phyloP scores from a whole-genome alignment of 2,888 invertebrate genomes.

The Zygaena filipendulae region DNA sequence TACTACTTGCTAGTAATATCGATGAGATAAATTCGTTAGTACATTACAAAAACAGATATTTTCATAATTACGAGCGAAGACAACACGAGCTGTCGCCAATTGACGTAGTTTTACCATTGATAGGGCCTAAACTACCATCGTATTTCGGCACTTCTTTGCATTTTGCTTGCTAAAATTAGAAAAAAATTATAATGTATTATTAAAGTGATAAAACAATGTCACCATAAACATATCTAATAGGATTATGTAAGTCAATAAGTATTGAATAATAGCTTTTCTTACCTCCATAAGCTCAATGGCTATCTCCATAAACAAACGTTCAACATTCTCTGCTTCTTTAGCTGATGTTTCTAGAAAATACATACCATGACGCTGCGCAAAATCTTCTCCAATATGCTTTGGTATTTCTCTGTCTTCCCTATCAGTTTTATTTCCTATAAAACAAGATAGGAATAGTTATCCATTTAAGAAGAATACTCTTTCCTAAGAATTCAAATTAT shows the following conservation, averaged over 20 bases:
- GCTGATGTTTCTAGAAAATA: constrained; percentile 98
- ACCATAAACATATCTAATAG: no score
- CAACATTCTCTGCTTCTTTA: constrained; percentile 97
- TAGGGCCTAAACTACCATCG: constrained; percentile 75
- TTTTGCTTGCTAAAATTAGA: constrained; percentile 79
- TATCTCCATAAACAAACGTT: constrained; percentile 95
- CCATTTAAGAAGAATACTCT: no score
- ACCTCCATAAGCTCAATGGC: constrained; percentile 91
- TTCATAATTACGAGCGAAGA: constrained; percentile 42
- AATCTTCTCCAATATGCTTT: constrained; percentile 93
- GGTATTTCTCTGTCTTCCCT: constrained; percentile 96
- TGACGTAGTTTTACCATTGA: constrained; percentile 77
- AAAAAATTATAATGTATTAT: constrained; percentile 4
- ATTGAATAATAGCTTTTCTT: no score
- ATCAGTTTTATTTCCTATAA: constrained; percentile 94
- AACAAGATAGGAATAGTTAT: not conserved
- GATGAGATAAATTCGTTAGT: constrained; percentile 29
- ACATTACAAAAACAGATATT: no score
- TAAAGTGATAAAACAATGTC: not conserved
- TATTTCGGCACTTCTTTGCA: constrained; percentile 84
- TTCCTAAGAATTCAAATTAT: not conserved
- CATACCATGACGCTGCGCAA: constrained; percentile 96
- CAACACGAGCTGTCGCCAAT: constrained; percentile 76
- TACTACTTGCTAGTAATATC: constrained; percentile 32
- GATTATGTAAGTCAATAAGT: no score